Conservation (phyloP, 1,140 invertebrate species). For the Drosophila nigromelanica region DNA sequence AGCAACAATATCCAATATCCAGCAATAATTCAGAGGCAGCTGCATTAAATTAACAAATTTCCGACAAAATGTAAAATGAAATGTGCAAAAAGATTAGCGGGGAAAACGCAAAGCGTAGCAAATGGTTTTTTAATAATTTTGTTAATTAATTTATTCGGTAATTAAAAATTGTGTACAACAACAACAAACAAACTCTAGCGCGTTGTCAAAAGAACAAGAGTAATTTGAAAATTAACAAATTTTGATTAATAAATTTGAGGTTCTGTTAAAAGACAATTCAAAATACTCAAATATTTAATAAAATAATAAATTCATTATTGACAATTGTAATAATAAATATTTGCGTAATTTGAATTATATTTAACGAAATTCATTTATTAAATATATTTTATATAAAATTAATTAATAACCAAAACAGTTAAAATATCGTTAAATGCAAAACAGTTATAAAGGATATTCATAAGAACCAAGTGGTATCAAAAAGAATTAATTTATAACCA, state of each 20-base stretch:
- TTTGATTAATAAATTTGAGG: slow-evolving; percentile 5
- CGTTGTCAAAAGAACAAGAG: slow-evolving; percentile 11
- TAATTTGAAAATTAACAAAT: slow-evolving; percentile 15
- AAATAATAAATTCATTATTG: slow-evolving; percentile 27
- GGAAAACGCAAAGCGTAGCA: slow-evolving; percentile 42
- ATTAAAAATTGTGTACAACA: slow-evolving; percentile 56
- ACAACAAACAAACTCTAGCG: slow-evolving; percentile 57
- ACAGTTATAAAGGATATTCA: slow-evolving; percentile 7
- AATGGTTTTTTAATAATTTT: slow-evolving; percentile 64
- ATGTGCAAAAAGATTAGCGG: slow-evolving; percentile 40
- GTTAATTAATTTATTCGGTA: slow-evolving; percentile 67
- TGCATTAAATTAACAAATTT: slow-evolving; percentile 19
- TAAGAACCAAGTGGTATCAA: slow-evolving; percentile 11
- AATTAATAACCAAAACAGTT: slow-evolving; percentile 16
- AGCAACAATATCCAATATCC: slow-evolving; percentile 24
- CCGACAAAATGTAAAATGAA: slow-evolving; percentile 50
- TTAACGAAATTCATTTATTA: slow-evolving; percentile 8
- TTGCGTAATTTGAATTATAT: slow-evolving; percentile 23
- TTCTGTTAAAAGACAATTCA: slow-evolving; percentile 21
- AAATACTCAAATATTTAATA: slow-evolving; percentile 4
- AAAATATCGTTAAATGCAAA: slow-evolving; percentile 15
- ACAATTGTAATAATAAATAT: slow-evolving; percentile 13
- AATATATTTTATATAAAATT: slow-evolving; percentile 13
- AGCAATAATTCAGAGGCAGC: slow-evolving; percentile 21
- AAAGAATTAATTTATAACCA: slow-evolving; percentile 16